Evolutionary conservation across 2,888 invertebrate genomes (phyloP), one percentile per base, ranked within the genome.

Genomic region (Drosophila stalkeri): DNA sequence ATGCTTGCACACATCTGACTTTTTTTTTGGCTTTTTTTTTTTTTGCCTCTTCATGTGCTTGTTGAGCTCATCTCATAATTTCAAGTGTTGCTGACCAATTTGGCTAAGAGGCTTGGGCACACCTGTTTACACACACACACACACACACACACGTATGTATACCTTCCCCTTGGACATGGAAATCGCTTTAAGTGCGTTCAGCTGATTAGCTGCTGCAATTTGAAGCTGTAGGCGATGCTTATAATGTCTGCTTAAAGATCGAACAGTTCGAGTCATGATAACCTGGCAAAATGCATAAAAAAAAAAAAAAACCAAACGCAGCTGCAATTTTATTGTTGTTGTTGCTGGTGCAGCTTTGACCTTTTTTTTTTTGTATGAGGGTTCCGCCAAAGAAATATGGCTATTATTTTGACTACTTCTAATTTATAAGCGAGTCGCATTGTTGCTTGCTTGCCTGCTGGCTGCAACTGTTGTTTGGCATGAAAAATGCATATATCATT

Each of bases 401-500:
- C 86, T 86, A 86, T 86, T 90, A 89, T 90, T 86, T 90, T 83
- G 90, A 77, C 68, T 90, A 73, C 89, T 86, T 89, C 86, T 81
- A 90, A 90, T 86, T 86, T 86, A 90, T 90, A 88, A 85, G 86
- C 85, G 23, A 75, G 63, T 75, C 65, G 73, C 75, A 81, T 72
- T 72, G 70, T 83, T 70, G 60, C 37, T 27, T 49, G 55, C 44
- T 16, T 7, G 60, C 54, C 54, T 39, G 41, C 18, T 63, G 65
- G 23, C 51, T 33, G 46, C 68, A 41, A 64, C 59, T 75, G 72
- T 60, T 69, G 64, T 67, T 77, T 71, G 74, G 82, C 73, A 80
- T 86, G 81, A 86, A 90, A 90, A 86, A 86, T 90, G 81, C 86
- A 90, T 86, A 86, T 90, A 86, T 85, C 85, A 90, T 86, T 85